Evolutionary conservation across 1,140 invertebrate genomes (phyloP), one percentile per base, ranked within the genome.

Genomic region (honey bee (Apis mellifera)): DNA sequence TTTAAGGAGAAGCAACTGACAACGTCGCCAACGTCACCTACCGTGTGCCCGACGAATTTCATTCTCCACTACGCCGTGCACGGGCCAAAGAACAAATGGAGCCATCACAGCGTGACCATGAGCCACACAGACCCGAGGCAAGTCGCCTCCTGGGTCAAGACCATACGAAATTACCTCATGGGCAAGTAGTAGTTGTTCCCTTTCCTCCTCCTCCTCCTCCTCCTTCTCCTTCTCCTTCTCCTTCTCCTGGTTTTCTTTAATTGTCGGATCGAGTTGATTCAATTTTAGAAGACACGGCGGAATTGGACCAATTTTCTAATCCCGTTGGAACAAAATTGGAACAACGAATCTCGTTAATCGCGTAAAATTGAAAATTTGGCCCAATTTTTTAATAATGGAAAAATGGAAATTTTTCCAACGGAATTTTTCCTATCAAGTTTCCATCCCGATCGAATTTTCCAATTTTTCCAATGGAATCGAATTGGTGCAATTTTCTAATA

Each of bases 41-140:
- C 86, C n/a, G 89, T 92, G 7, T 91, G 93, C 50, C 94, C 94
- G 13, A 94, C 95, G 65, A 95, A 95, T 86, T 95, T 96, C 78
- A 95, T 95, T 59, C 93, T 96, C 5, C 95, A 96, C 86, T 96
- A 96, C 91, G 96, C 95, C 1, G 94, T 95, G n/a, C 92, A 94
- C 72, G 93, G 93, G 3, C 88, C 94, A 23, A 95, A 95, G 82
- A 96, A 95, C 88, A 95, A 94, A 87, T 96, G 95, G 96, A 94
- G 94, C 52, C 94, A 96, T 84, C 94, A 95, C 69, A 94, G 91
- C 8, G 90, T 96, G 9, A 95, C 94, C 11, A 94, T 96, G 89
- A 95, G 95, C 83, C 96, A 96, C 90, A 94, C 94, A 0, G 96
- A 96, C 88, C 93, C 95, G 0, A 91, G 95, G 68, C 95, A 96